Evolutionary conservation across 1,140 invertebrate genomes (phyloP).

Genomic region (Drosophila novamexicana): DNA sequence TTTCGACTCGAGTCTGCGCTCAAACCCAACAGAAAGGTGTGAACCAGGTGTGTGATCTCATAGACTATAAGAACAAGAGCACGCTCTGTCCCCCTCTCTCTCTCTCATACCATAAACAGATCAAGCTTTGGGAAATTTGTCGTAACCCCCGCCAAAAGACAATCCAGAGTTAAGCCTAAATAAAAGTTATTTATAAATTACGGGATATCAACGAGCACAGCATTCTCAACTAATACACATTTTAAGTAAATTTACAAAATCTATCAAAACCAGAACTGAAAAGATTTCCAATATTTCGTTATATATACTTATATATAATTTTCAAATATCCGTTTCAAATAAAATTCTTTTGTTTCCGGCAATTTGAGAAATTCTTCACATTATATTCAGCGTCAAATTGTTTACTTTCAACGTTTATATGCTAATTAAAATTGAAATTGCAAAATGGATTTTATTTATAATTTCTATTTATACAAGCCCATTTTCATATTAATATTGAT

Average conservation of each 20-base stretch:
- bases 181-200: too few species aligned
- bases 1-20: background rate
- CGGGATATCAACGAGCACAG: too few species aligned
- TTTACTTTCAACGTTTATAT: slow-evolving; percentile 12
- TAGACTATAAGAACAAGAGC: background rate
- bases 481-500: background rate
- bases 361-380: slow-evolving; percentile 10
- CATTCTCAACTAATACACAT: too few species aligned
- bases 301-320: background rate
- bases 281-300: background rate
- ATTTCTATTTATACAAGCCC: slow-evolving; percentile 42
- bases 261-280: too few species aligned
- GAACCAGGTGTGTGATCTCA: background rate
- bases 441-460: background rate
- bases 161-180: too few species aligned
- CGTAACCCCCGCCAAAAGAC: too few species aligned
- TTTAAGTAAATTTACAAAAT: too few species aligned
- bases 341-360: slow-evolving; percentile 1
- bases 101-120: too few species aligned
- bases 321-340: slow-evolving; percentile 7
- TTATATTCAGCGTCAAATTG: background rate
- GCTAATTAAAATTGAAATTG: slow-evolving; percentile 15
- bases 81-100: too few species aligned
- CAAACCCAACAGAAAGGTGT: background rate
- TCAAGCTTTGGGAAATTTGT: too few species aligned